These are phyloP conservation scores for Graphium colonna DNA, from an alignment of 2,888 invertebrate genomes.

Conservation along the genomic window DNA sequence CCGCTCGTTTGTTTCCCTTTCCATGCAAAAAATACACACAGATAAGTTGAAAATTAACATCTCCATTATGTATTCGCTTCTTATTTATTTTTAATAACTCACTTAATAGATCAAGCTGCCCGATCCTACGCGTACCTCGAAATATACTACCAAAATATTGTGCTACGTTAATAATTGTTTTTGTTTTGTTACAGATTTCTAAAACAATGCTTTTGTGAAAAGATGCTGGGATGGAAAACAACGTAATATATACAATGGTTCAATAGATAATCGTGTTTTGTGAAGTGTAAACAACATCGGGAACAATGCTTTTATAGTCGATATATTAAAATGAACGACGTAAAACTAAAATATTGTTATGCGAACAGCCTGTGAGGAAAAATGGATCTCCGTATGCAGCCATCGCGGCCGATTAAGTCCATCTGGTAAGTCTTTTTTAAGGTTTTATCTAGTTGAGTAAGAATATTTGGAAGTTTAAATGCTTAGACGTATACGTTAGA, in stretches of 20 bases:
- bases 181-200: constrained; percentile 31
- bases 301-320: constrained; percentile 3
- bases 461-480: too few relatives aligned
- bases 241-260: background rate
- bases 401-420: constrained; percentile 40
- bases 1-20: too few relatives aligned
- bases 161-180: constrained; percentile 6
- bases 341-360: constrained; percentile 35
- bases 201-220: background rate
- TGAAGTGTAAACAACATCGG: background rate
- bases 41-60: too few relatives aligned
- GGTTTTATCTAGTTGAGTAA: background rate
- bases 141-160: too few relatives aligned
- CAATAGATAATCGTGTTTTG: background rate
- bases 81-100: too few relatives aligned
- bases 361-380: constrained; percentile 32
- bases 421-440: constrained; percentile 49
- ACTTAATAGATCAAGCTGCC: too few relatives aligned
- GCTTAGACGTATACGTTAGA: too few relatives aligned
- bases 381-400: constrained; percentile 53
- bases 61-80: too few relatives aligned
- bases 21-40: too few relatives aligned
- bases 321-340: constrained; percentile 46
- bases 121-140: too few relatives aligned
- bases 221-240: background rate